phyloP scores from a whole-genome alignment of 2,888 invertebrate species.

The Stenurella melanura region DNA sequence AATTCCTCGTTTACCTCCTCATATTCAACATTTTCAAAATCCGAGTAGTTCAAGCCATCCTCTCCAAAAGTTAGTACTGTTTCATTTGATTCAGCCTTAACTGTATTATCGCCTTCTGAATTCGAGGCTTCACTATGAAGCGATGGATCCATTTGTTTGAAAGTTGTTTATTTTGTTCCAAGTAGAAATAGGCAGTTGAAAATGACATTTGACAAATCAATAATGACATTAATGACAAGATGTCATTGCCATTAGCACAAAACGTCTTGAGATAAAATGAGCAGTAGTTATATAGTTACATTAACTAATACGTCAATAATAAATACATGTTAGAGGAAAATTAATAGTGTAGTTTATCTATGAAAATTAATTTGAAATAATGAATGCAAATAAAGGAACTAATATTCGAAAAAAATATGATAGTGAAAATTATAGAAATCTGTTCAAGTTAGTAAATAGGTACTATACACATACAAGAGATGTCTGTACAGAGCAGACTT shows the following conservation, averaged over 20 bases:
- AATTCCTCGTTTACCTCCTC: conserved; percentile 40
- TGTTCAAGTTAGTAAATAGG: too few species aligned
- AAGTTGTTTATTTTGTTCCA: background rate
- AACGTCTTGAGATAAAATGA: background rate
- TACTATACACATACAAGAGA: too few species aligned
- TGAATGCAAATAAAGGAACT: too few species aligned
- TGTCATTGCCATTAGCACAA: background rate
- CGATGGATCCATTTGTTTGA: background rate
- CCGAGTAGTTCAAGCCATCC: conserved; percentile 43
- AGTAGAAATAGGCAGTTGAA: background rate
- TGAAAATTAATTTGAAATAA: too few species aligned
- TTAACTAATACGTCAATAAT: too few species aligned
- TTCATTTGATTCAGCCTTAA: conserved; percentile 38
- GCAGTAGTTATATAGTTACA: background rate
- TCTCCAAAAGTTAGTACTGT: conserved; percentile 33
- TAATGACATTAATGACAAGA: background rate
- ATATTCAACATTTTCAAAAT: conserved; percentile 44
- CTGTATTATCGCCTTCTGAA: conserved; percentile 25
- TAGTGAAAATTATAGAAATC: too few species aligned
- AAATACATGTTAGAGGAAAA: too few species aligned
- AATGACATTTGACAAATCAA: conserved; percentile 4
- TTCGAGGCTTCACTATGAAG: background rate
- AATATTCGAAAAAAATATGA: too few species aligned
- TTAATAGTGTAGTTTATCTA: too few species aligned
- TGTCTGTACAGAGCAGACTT: too few species aligned